Evolutionary conservation across 2,113 vertebrate genomes (phyloP).

Genomic region (Hiodon alosoides): DNA sequence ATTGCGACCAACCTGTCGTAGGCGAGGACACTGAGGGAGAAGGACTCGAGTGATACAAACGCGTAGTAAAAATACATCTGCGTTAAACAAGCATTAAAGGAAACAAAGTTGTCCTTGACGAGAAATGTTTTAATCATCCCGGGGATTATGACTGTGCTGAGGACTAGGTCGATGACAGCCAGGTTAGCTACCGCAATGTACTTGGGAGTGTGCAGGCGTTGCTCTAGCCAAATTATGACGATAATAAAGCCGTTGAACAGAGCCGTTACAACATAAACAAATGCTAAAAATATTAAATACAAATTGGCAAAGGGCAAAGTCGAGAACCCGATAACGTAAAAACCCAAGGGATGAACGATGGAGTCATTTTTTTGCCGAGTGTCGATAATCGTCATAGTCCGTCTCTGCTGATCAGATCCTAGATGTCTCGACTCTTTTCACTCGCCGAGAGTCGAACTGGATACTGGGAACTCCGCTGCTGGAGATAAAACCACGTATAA

Average conservation of each 20-base stretch:
- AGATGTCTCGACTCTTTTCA: background rate
- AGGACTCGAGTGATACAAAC: conserved; percentile 38
- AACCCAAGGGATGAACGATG: conserved; percentile 54
- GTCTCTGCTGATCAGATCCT: background rate
- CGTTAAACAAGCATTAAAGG: conserved; percentile 47
- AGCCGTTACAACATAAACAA: conserved; percentile 46
- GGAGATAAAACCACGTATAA: too few species aligned
- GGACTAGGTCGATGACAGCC: conserved; percentile 44
- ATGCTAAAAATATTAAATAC: conserved; percentile 50
- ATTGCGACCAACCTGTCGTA: conserved; percentile 58
- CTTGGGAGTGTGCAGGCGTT: conserved; percentile 50
- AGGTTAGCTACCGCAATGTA: conserved; percentile 55
- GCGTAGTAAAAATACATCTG: conserved; percentile 52
- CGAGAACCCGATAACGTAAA: conserved; percentile 50
- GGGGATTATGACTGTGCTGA: conserved; percentile 49
- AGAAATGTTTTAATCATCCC: conserved; percentile 54
- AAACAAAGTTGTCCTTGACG: conserved; percentile 44
- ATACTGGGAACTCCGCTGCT: background rate
- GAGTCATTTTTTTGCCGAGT: background rate
- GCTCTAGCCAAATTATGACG: conserved; percentile 35
- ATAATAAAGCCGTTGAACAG: conserved; percentile 52
- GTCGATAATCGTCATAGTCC: conserved; percentile 8
- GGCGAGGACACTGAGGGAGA: conserved; percentile 50
- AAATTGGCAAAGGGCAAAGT: conserved; percentile 31
- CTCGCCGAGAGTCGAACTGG: background rate